A percentile compares a stretch with the other conserved stretches of the same genome.
phyloP scores from a whole-genome alignment of 2,797 vertebrate species.

The Sylvia borin region DNA sequence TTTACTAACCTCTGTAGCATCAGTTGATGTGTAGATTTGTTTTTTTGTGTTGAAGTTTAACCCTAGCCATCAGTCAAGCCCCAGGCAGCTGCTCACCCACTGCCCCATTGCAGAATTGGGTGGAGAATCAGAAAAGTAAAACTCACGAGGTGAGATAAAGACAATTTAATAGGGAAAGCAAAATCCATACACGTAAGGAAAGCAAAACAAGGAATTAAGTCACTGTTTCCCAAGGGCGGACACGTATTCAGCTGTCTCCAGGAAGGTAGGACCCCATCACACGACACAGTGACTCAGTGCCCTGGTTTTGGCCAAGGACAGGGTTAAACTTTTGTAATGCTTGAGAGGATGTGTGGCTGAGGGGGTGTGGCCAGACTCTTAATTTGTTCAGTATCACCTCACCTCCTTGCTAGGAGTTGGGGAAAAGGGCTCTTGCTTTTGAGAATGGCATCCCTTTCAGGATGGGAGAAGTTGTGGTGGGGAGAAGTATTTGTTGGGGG shows the following conservation, averaged over 20 bases:
- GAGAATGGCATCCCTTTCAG: neutral
- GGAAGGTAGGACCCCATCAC: neutral
- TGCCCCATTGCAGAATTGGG: neutral
- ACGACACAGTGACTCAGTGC: rapidly evolving
- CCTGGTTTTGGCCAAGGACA: neutral
- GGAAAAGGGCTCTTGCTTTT: neutral
- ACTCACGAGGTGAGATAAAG: neutral
- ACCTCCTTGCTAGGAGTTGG: neutral
- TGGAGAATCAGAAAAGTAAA: neutral
- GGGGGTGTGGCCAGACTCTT: neutral
- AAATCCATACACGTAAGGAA: neutral
- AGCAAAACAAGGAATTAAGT: neutral
- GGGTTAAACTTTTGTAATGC: neutral
- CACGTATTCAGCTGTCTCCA: neutral
- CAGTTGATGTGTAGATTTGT: neutral
- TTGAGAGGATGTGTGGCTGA: neutral
- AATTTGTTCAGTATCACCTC: neutral
- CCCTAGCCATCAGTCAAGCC: too few species aligned
- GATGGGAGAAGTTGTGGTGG: neutral
- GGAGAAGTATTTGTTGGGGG: neutral
- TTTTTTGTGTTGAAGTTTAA: neutral
- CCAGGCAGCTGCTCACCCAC: neutral
- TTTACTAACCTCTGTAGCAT: neutral
- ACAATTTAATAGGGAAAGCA: neutral
- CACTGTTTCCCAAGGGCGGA: neutral